Evolutionary conservation across 2,113 vertebrate species (phyloP).

Genomic region (Eurypyga helias): DNA sequence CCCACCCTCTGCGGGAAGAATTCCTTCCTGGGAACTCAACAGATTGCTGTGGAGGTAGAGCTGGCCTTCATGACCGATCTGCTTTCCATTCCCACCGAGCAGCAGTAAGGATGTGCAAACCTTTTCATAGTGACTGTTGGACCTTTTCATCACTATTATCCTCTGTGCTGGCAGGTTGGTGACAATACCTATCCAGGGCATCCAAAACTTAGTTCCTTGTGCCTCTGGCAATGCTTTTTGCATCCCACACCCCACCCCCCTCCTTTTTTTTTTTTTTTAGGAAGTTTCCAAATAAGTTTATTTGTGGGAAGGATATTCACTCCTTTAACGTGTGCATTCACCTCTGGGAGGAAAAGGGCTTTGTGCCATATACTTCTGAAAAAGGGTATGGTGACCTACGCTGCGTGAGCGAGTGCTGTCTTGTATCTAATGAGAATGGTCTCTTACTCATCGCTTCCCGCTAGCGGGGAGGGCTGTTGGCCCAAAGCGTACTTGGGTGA

Average conservation of each 20-base stretch:
- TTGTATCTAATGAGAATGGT: background rate
- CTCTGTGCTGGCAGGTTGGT: background rate
- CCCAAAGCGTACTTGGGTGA: rapidly evolving
- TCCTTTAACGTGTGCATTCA: background rate
- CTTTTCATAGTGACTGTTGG: background rate
- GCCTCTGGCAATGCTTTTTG: background rate
- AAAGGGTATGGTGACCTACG: background rate
- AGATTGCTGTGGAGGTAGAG: background rate
- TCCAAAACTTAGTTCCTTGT: background rate
- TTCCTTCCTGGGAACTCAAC: too few species aligned
- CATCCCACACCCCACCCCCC: too few species aligned
- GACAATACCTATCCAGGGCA: background rate
- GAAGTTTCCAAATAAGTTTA: background rate
- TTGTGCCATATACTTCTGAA: background rate
- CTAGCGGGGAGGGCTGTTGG: background rate
- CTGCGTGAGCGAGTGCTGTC: background rate
- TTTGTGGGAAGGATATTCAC: background rate
- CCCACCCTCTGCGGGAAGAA: too few species aligned
- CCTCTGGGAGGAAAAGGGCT: background rate
- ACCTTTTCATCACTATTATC: background rate
- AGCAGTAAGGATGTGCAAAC: background rate
- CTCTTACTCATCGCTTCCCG: background rate
- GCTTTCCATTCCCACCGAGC: background rate
- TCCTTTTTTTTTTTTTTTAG: too few species aligned
- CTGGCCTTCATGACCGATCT: background rate